Conservation (phyloP, 2,797 vertebrate species). For the Clarias fuscus region DNA sequence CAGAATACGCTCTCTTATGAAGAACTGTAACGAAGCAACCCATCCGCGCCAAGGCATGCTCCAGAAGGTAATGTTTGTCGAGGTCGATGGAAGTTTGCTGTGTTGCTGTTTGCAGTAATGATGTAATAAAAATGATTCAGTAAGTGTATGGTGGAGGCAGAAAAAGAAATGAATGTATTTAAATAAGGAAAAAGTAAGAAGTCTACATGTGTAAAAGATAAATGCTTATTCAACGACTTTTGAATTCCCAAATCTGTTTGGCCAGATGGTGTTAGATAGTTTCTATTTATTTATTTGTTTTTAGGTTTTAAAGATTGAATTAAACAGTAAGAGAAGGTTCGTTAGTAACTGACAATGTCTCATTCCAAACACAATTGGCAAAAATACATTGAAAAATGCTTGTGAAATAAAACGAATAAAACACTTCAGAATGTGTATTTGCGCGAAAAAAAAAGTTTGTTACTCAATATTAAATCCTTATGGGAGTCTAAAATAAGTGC, state of each 20-base stretch:
- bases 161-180: background rate
- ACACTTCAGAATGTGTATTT: background rate
- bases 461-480: background rate
- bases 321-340: background rate
- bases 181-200: background rate
- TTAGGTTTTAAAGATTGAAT: too few relatives aligned
- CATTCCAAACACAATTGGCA: too few relatives aligned
- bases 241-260: too few relatives aligned
- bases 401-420: background rate
- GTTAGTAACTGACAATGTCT: background rate
- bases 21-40: slow-evolving; percentile 2
- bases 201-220: background rate
- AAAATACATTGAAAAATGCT: background rate
- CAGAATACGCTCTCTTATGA: background rate
- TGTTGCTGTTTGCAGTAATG: slow-evolving; percentile 17
- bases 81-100: background rate
- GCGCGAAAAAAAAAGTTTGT: background rate
- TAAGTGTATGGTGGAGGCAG: background rate
- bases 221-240: too few relatives aligned
- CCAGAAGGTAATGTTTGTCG: background rate
- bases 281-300: too few relatives aligned
- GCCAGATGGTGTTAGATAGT: too few relatives aligned
- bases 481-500: background rate
- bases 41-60: background rate
- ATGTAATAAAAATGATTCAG: slow-evolving; percentile 9